Base-by-base conservation (phyloP, 2,113 vertebrate genomes). In the Polypterus senegalus region DNA sequence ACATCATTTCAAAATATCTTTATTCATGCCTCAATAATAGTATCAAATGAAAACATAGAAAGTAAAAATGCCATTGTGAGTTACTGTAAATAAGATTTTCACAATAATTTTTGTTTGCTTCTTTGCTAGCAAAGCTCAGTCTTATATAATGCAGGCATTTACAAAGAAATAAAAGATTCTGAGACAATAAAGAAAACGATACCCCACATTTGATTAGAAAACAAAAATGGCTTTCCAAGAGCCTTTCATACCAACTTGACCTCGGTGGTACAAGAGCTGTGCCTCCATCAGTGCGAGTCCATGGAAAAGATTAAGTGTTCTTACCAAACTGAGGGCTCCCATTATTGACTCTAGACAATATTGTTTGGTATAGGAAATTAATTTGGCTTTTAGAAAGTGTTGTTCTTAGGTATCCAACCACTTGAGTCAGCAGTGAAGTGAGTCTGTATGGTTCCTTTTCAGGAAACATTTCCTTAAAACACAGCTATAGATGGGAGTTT, bases 281-380 rank as follows among this genome's bases (percentile, higher is more conserved):
- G 49, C 11, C 11, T 54, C 60, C 60, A 45, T 60, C 52, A 9
- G 52, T 7, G 51, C 5, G 58, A 5, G 47, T 47, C 49, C 3
- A 9, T 49, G 70, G 63, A 64, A 71, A 63, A 73, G 79, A 81
- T 81, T 78, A 83, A 84, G 79, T 65, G 62, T 55, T 46, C 71
- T 72, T 72, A 61, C 66, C 67, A 66, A 54, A 44, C 59, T 55
- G 66, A 68, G 57, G 11, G 54, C 60, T 61, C 63, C 73, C 65
- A 67, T 70, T 58, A 49, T 47, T 58, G 62, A 65, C 65, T 62
- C 73, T 68, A 76, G 74, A 80, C 74, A 83, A 79, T 78, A 79
- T 82, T 84, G 80, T 83, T 83, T 79, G 76, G 73, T 67, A 73
- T 73, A 81, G 76, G 81, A 85, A 82, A 82, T 80, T 77, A 79